A percentile compares a stretch with the other conserved stretches of the same genome.
phyloP scores from a whole-genome alignment of 1,140 invertebrate species.

The Aphaenogaster ashmeadi region DNA sequence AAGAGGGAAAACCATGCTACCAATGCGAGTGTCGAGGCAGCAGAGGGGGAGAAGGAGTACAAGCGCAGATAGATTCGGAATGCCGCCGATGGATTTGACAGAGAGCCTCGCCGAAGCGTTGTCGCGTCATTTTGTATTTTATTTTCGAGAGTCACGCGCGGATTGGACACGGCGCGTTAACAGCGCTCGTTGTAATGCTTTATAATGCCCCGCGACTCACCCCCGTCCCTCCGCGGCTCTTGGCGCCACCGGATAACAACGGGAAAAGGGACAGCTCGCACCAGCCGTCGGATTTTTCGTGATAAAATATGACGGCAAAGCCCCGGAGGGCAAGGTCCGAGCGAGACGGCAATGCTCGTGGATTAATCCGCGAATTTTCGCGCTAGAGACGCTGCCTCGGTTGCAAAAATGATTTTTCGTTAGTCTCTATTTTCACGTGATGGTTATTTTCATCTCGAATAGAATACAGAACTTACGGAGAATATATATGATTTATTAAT shows the following conservation, averaged over 20 bases:
- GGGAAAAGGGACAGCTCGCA: slow-evolving; percentile 57
- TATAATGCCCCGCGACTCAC: slow-evolving; percentile 81
- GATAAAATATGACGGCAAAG: slow-evolving; percentile 72
- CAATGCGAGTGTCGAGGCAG: slow-evolving; percentile 7
- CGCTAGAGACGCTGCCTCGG: neutral
- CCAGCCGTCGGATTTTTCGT: slow-evolving; percentile 71
- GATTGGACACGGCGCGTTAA: slow-evolving; percentile 86
- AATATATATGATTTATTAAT: too few relatives aligned
- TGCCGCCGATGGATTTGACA: slow-evolving; percentile 85
- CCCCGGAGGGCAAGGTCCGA: slow-evolving; percentile 17
- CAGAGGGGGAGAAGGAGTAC: slow-evolving; percentile 54
- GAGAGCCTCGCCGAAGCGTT: slow-evolving; percentile 84
- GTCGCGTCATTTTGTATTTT: slow-evolving; percentile 85
- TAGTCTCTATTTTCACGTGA: neutral
- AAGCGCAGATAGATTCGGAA: slow-evolving; percentile 59
- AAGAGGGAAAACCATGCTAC: slow-evolving; percentile 23
- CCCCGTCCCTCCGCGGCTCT: slow-evolving; percentile 26
- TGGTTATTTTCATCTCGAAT: neutral
- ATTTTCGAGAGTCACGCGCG: slow-evolving; percentile 80
- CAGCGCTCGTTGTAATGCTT: slow-evolving; percentile 86
- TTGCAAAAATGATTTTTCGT: neutral
- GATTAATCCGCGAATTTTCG: slow-evolving; percentile 36
- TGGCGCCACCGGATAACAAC: slow-evolving; percentile 66
- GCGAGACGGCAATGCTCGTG: slow-evolving; percentile 3
- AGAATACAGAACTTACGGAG: neutral